phyloP scores from a whole-genome alignment of 2,888 invertebrate species.

The Drosophila rellima region DNA sequence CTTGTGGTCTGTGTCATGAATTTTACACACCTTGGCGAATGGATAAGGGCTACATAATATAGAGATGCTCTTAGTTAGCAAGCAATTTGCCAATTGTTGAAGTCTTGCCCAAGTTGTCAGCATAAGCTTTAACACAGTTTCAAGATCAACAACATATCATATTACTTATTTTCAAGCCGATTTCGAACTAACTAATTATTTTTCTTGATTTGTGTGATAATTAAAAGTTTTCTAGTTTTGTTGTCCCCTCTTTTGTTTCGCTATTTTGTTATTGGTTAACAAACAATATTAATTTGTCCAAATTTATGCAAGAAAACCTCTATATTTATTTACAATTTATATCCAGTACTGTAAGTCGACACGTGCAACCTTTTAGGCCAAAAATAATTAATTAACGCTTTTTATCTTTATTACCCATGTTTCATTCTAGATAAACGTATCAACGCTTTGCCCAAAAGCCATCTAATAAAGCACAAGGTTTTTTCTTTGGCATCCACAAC shows the following conservation, averaged over 20 bases:
- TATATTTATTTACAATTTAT: slow-evolving; percentile 2
- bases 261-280: background rate
- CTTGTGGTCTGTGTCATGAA: slow-evolving; percentile 17
- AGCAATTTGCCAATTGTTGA: background rate
- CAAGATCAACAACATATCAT: background rate
- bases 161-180: background rate
- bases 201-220: background rate
- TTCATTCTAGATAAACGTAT: slow-evolving; percentile 39
- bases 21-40: slow-evolving; percentile 11
- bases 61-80: slow-evolving; percentile 2
- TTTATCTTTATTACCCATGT: slow-evolving; percentile 17
- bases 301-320: background rate
- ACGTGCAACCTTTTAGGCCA: slow-evolving; percentile 5
- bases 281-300: background rate
- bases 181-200: no score
- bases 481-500: slow-evolving; percentile 15
- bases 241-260: background rate
- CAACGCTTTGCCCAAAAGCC: slow-evolving; percentile 8
- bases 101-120: background rate
- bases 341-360: background rate
- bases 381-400: slow-evolving; percentile 44
- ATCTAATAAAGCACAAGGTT: background rate
- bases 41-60: slow-evolving; percentile 14
- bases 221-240: background rate
- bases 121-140: background rate